These are phyloP conservation scores for Philereme vetulata DNA, from an alignment of 2,888 invertebrate species.

Conservation along the genomic window DNA sequence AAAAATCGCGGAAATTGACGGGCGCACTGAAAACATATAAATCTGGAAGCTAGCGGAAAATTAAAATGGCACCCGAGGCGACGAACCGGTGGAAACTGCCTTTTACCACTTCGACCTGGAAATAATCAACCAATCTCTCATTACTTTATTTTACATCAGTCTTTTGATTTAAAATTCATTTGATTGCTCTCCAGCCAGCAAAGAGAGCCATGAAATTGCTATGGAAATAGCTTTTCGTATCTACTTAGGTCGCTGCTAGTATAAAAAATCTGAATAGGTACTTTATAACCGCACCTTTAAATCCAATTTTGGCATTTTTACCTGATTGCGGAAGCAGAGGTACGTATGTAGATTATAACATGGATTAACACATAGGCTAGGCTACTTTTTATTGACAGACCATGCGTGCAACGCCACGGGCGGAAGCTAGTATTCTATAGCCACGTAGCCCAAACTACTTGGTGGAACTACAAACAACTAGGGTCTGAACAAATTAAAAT, in stretches of 20 bases:
- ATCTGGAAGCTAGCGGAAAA: slow-evolving; percentile 79
- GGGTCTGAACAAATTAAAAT: no score
- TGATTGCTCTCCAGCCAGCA: slow-evolving; percentile 22
- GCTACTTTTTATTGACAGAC: no score
- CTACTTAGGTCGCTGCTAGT: not conserved
- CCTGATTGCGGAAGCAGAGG: no score
- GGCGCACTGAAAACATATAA: slow-evolving; percentile 75
- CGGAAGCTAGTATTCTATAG: no score
- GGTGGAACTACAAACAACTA: no score
- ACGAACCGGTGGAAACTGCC: slow-evolving; percentile 43
- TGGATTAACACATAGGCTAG: no score
- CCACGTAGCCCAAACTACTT: no score
- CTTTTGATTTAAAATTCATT: slow-evolving; percentile 47
- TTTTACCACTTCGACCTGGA: slow-evolving; percentile 52
- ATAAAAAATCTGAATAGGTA: no score
- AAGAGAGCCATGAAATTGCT: slow-evolving; percentile 9
- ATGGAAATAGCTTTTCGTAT: slow-evolving; percentile 8
- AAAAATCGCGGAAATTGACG: slow-evolving; percentile 77
- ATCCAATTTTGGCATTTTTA: no score
- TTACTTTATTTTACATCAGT: slow-evolving; percentile 44
- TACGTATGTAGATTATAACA: no score
- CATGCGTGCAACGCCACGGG: no score
- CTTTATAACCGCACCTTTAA: no score
- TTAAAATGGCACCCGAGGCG: slow-evolving; percentile 75
- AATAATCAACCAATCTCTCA: slow-evolving; percentile 59